Percentiles rank a stretch among this genome's conserved stretches.
Evolutionary conservation across 2,888 invertebrate species (phyloP).

Genomic region (Sceliomorpha sp.): DNA sequence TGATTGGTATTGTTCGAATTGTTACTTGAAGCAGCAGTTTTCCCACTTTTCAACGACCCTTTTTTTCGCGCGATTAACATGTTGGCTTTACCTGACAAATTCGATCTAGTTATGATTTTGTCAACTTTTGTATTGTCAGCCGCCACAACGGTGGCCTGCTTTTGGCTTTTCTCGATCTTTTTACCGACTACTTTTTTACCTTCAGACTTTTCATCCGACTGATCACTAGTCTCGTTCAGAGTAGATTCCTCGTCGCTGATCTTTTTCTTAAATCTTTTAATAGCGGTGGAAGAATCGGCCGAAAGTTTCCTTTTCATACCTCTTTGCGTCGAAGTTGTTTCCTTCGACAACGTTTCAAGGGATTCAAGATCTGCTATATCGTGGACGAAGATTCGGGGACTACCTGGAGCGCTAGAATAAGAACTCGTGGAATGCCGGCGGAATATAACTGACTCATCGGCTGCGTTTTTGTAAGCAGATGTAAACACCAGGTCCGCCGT

Average conservation of each 20-base stretch:
- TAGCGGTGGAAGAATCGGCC: background rate
- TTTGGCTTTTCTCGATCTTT: constrained; percentile 33
- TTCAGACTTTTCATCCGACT: constrained; percentile 58
- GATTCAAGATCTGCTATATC: constrained; percentile 77
- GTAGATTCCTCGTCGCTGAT: constrained; percentile 25
- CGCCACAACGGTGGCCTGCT: constrained; percentile 39
- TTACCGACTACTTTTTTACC: constrained; percentile 45
- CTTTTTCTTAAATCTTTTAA: constrained; percentile 13
- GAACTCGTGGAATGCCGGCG: constrained; percentile 92
- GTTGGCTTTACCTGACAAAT: constrained; percentile 34
- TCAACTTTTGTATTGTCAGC: constrained; percentile 18
- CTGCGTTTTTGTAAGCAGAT: constrained; percentile 79
- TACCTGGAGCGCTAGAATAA: constrained; percentile 87
- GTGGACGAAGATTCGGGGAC: constrained; percentile 83
- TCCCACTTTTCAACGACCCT: constrained; percentile 44
- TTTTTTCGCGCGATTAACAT: constrained; percentile 66
- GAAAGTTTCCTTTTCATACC: constrained; percentile 22
- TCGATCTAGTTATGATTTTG: constrained; percentile 64
- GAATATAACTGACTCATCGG: constrained; percentile 90
- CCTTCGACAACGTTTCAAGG: constrained; percentile 27
- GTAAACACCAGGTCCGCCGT: constrained; percentile 71
- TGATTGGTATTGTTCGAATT: constrained; percentile 58
- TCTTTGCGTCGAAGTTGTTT: constrained; percentile 11
- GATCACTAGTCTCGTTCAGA: constrained; percentile 51
- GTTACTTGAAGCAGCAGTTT: constrained; percentile 5